Evolutionary conservation across 2,888 invertebrate genomes (phyloP).

Genomic region (Seira ritae): DNA sequence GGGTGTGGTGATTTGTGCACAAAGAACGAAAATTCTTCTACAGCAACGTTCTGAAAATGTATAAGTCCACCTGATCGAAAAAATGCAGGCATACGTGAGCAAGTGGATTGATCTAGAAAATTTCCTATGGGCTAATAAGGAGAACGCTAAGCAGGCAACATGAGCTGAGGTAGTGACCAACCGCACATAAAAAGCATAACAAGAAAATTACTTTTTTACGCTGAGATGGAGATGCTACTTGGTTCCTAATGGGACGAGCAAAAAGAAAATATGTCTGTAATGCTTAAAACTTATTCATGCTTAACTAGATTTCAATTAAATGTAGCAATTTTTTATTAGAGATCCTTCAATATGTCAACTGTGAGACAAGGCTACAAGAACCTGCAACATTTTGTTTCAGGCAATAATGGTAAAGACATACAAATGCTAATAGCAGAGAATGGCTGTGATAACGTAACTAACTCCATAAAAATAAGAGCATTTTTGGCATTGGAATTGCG

Average conservation of each 20-base stretch:
- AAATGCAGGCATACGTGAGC: not conserved
- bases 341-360: constrained; percentile 45
- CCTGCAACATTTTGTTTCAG: constrained; percentile 54
- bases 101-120: constrained; percentile 3
- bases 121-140: not conserved
- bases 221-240: not conserved
- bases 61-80: not conserved
- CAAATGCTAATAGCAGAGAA: constrained; percentile 4
- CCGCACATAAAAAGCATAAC: not conserved
- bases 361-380: constrained; percentile 12
- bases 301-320: constrained; percentile 11
- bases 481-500: constrained; percentile 12
- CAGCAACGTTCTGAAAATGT: not conserved
- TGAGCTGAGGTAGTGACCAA: not conserved
- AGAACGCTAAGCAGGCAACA: not conserved
- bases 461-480: constrained; percentile 8
- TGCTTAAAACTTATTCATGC: not conserved
- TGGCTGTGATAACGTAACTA: not conserved
- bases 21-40: not conserved
- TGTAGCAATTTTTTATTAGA: not conserved
- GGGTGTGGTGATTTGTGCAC: constrained; percentile 11
- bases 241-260: constrained; percentile 7
- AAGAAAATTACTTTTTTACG: constrained; percentile 6
- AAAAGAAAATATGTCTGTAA: not conserved
- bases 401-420: constrained; percentile 36